Evolutionary conservation across 2,888 invertebrate species (phyloP), one percentile per base, ranked within the genome.

Genomic region (Pyrgus malvae): DNA sequence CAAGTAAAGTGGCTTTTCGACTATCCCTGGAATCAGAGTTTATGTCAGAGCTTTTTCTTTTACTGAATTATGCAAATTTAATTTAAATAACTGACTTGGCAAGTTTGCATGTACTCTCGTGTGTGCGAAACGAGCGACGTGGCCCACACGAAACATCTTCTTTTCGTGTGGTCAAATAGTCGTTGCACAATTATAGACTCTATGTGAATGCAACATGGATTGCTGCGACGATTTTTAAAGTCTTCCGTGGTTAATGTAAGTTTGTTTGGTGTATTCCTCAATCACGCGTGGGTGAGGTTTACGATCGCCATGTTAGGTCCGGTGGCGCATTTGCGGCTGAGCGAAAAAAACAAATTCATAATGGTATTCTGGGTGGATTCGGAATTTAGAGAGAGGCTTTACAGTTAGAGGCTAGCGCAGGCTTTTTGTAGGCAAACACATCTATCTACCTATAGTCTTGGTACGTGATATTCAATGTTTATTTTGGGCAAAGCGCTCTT

Each of bases 11-110:
- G 19, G 37, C 11, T 44, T 40, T n/a, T 21, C 55, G 51, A 60
- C 65, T 62, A 67, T 66, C 59, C 61, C 48, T 59, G 56, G 70
- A 72, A 71, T 69, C 70, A 62, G 60, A 63, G 65, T 69, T 70
- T 70, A 77, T 72, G 70, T 67, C 65, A 58, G 76, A 74, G 74
- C 70, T 74, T 71, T 78, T 78, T 70, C 68, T 72, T 76, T 76
- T 70, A 62, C 70, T 75, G 70, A 76, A 78, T 78, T 78, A 81
- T 80, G 78, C 67, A 79, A 76, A 81, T 79, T 75, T 69, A 72
- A 80, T 79, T 80, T 75, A 76, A 79, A 79, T 78, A 74, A 72
- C 74, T 67, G 70, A 72, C 72, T 78, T 68, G 65, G 72, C 67
- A 68, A 69, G 48, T 53, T 53, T 45, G 45, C 31, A 31, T 46